Base-by-base conservation (phyloP, 2,797 vertebrate species). In the Psittacula derbiana region DNA sequence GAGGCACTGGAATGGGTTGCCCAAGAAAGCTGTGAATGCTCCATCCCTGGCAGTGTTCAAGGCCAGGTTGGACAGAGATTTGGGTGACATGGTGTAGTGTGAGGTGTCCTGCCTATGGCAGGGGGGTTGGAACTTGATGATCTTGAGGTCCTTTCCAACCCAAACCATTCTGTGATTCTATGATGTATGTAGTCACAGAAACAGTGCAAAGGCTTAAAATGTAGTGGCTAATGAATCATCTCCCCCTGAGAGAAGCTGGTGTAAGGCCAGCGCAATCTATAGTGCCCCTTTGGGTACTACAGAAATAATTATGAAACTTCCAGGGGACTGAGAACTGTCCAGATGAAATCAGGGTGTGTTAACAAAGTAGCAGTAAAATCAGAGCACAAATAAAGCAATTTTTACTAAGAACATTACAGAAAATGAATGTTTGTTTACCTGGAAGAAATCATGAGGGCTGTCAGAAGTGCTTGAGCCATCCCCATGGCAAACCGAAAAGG, bases 371-470 rank as follows among this genome's bases (percentile, higher is more conserved):
- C n/a, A 81, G 46, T 79, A 62, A 90, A 94, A 85, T 67, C 41
- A 86, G 25, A 75, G 38, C 17, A 89, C 31, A 55, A 65, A 60
- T 24, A 79, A 52, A n/a, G 18, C 19, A 64, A 83, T 53, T 60
- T 40, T 25, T 74, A 38, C 6, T 21, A 20, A 21, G 16, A 83
- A 80, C 18, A n/a, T 38, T 67, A 73, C 21, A 81, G 70, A 69
- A 96, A 62, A 91, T 31, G 21, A 11, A 44, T 36, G 4, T 33
- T 79, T 85, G 17, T 66, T 96, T 97, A 99, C 99, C 99, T 99
- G 97, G 99, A 99, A 86, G 99, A 99, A 96, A 99, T 99, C 99
- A 99, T 99, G 69, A 99, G 99, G 1, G 99, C 99, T 2, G 99
- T 99, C 90, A 99, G 97, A 86, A 99, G 98, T 4, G 99, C 99